Conservation (phyloP, 1,140 invertebrate species). For the Drosophila jambulina region DNA sequence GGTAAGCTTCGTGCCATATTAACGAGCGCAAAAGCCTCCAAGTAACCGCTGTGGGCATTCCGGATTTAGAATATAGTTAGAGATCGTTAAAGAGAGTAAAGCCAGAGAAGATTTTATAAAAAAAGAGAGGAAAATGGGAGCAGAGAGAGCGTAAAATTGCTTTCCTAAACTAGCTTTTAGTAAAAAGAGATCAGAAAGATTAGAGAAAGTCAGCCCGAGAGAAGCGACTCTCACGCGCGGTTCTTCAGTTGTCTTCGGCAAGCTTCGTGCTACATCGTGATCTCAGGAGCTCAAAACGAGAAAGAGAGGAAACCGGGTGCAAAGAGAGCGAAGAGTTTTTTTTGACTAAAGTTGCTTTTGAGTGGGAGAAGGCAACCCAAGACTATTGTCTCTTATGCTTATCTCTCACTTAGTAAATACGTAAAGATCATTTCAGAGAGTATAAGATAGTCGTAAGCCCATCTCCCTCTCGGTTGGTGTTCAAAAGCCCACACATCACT, state of each 20-base stretch:
- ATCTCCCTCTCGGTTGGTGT: conserved; percentile 41
- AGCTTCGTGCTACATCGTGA: background rate
- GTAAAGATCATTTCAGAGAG: background rate
- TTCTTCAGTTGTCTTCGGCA: background rate
- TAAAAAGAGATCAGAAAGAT: background rate
- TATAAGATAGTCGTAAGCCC: background rate
- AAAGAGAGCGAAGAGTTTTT: no score
- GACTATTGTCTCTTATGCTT: no score
- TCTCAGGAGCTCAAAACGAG: no score
- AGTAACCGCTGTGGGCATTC: no score
- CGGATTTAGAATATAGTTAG: no score
- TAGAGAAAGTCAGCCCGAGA: background rate
- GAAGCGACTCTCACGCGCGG: background rate
- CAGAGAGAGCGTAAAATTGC: background rate
- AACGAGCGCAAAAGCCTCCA: no score
- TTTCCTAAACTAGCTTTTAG: background rate
- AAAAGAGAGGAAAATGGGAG: background rate
- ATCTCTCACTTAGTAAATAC: background rate
- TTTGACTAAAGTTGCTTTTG: no score
- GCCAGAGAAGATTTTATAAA: background rate
- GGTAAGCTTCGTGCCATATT: no score
- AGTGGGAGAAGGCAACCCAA: no score
- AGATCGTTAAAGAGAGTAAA: background rate
- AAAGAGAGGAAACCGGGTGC: no score
- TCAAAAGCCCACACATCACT: conserved; percentile 81